These are phyloP conservation scores for Columba janthina DNA, from an alignment of 2,113 vertebrate genomes.

Conservation along the genomic window DNA sequence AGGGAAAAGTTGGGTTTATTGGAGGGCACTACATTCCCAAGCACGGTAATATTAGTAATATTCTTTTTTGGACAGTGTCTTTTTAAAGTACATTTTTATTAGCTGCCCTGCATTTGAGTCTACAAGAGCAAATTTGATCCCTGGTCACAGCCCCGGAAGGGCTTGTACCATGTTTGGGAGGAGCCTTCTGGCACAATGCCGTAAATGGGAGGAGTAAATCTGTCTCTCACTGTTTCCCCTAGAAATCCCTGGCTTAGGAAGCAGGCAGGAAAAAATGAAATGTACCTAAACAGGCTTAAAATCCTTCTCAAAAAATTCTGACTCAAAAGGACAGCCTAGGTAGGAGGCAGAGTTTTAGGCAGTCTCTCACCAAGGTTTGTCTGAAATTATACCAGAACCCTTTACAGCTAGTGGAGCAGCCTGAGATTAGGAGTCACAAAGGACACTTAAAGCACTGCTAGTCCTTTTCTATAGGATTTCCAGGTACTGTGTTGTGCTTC, in stretches of 20 bases:
- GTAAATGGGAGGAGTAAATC: neutral
- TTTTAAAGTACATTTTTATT: conserved; percentile 6
- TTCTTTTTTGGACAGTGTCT: neutral
- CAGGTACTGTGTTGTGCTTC: neutral
- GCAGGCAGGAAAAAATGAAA: neutral
- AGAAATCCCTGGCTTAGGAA: neutral
- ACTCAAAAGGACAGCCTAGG: neutral
- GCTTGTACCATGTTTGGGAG: neutral
- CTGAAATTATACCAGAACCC: neutral
- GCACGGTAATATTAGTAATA: neutral
- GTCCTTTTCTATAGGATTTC: neutral
- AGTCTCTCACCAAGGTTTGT: neutral
- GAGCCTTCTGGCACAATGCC: neutral
- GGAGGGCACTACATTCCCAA: neutral
- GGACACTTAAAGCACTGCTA: neutral
- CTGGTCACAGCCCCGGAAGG: neutral
- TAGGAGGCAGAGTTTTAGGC: neutral
- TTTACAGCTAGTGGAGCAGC: neutral
- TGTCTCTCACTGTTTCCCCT: neutral
- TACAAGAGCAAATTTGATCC: neutral
- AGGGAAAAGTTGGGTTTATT: neutral
- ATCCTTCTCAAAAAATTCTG: neutral
- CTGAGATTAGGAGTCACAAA: neutral
- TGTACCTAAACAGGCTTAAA: neutral
- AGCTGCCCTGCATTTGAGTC: neutral